phyloP scores from a whole-genome alignment of 2,113 vertebrate species.

The Vombatus ursinus region DNA sequence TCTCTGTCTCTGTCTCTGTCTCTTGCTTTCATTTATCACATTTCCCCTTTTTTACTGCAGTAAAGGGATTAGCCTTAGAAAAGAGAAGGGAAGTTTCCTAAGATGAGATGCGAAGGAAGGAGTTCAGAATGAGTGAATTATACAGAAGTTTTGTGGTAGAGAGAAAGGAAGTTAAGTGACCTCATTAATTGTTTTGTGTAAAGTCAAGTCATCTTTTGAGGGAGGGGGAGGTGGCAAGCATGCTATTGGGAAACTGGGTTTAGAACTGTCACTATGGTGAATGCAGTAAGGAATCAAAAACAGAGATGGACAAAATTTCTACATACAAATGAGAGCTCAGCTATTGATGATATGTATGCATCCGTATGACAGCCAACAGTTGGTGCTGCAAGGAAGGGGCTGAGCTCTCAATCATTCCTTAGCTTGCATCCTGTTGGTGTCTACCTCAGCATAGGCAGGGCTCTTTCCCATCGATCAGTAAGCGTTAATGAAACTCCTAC shows the following conservation, averaged over 20 bases:
- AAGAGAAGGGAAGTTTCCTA: too few species aligned
- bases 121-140: too few species aligned
- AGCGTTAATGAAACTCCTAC: neutral
- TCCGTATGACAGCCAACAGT: neutral
- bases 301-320: neutral
- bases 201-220: neutral
- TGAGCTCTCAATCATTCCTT: neutral
- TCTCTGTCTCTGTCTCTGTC: too few species aligned
- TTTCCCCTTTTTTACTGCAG: too few species aligned
- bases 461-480: neutral
- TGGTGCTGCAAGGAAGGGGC: neutral
- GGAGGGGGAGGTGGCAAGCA: conserved; percentile 8
- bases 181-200: neutral
- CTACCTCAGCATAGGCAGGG: neutral
- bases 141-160: neutral
- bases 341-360: neutral
- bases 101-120: too few species aligned
- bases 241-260: neutral
- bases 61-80: too few species aligned
- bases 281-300: neutral
- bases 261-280: neutral
- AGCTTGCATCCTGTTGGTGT: neutral
- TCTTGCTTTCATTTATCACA: too few species aligned
- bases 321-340: neutral
- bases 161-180: neutral